Evolutionary conservation across 2,113 vertebrate species (phyloP).

Genomic region (Lutjanus erythropterus): DNA sequence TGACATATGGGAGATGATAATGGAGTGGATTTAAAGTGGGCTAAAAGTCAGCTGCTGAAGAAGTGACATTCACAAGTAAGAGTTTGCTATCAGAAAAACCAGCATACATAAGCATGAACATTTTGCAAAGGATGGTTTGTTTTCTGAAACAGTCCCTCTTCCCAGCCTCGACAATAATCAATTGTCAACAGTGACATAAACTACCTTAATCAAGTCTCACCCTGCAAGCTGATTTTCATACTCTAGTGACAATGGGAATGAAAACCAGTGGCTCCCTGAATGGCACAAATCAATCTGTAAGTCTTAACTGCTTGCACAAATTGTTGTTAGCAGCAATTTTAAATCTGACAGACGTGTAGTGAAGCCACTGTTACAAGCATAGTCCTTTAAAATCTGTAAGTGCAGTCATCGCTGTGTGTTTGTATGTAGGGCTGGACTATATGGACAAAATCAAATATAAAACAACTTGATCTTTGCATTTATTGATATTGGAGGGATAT

Average conservation of each 20-base stretch:
- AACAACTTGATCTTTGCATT: no score
- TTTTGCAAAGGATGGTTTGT: neutral
- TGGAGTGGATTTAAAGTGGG: neutral
- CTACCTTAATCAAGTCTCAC: constrained; percentile 9
- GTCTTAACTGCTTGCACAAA: constrained; percentile 12
- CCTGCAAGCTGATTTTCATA: constrained; percentile 19
- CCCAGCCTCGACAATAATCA: neutral
- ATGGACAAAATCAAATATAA: no score
- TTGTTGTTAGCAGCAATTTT: constrained; percentile 6
- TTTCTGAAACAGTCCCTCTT: constrained; percentile 5
- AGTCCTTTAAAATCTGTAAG: neutral
- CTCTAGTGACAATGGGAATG: constrained; percentile 22
- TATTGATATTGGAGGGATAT: no score
- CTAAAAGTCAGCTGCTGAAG: neutral
- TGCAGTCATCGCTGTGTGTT: neutral
- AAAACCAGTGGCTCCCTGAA: constrained; percentile 25
- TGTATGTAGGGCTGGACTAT: no score
- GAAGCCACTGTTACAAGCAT: neutral
- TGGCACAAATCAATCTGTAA: constrained; percentile 36
- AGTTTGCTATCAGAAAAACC: neutral
- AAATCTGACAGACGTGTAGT: neutral
- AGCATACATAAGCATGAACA: neutral
- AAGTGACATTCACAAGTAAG: neutral
- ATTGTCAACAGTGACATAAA: constrained; percentile 2
- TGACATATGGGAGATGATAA: neutral